Evolutionary conservation across 2,888 invertebrate genomes (phyloP), one percentile per base, ranked within the genome.

Genomic region (Lasioglossum zephyrum): DNA sequence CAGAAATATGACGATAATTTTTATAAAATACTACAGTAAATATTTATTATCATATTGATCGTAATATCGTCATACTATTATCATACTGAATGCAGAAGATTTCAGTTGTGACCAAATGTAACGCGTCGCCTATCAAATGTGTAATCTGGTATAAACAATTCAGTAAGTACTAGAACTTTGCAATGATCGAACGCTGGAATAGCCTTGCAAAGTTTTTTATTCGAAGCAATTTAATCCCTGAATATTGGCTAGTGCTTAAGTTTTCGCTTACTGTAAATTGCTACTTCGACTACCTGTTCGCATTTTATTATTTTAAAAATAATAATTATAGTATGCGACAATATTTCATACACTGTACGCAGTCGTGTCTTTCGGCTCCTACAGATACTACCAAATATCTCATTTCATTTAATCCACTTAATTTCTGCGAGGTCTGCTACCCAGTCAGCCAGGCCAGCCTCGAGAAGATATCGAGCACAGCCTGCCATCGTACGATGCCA

Each of bases 171-270:
- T n/a, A 57, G 57, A n/a, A 57, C 4, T 1, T 57, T n/a, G 57
- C 57, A 11, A 57, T 57, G 22, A 57, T n/a, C n/a, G 57, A n/a
- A 57, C n/a, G n/a, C 4, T 57, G n/a, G 4, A 4, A 11, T 57
- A n/a, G 57, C 4, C 1, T 57, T n/a, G 11, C 4, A n/a, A 57
- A 11, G 6, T 57, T 57, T 57, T 4, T 9, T 9, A 57, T 57
- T 57, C n/a, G 22, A 57, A 57, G n/a, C 57, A n/a, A n/a, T n/a
- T n/a, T n/a, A 57, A 57, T 57, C n/a, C 57, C 57, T 57, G n/a
- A n/a, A 57, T 57, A 11, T n/a, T 57, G 4, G 2, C 9, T n/a
- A 57, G n/a, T n/a, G 9, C n/a, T 49, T 53, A 22, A n/a, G n/a
- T n/a, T 9, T 57, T 57, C 4, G n/a, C 11, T 57, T n/a, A 11